These are phyloP conservation scores for Tolypeutes matacus DNA, from an alignment of 2,797 vertebrate species.

Conservation along the genomic window DNA sequence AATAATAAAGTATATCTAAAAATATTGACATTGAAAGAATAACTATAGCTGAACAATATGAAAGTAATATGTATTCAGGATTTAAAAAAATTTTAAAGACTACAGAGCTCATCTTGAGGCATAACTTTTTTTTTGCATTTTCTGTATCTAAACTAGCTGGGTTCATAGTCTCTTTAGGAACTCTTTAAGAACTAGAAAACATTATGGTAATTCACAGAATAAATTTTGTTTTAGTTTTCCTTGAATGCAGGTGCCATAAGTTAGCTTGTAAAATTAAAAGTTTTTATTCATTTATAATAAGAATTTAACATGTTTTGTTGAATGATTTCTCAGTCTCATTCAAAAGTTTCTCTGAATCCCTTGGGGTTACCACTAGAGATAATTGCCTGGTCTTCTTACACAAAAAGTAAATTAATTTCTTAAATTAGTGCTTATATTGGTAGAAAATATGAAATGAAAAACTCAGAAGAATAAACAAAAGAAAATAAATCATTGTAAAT, in stretches of 20 bases:
- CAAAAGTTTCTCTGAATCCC: not conserved
- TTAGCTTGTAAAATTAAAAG: constrained; percentile 3
- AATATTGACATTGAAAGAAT: constrained; percentile 1
- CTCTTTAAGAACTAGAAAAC: not conserved
- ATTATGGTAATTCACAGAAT: not conserved
- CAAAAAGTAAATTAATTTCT: not conserved
- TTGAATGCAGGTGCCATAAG: not conserved
- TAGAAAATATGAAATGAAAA: constrained; percentile 29
- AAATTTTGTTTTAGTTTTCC: constrained; percentile 39
- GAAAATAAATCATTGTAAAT: not conserved
- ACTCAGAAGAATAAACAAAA: not conserved
- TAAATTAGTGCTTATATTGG: not conserved
- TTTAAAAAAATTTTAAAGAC: not conserved
- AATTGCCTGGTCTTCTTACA: not conserved
- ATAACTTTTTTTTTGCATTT: not conserved
- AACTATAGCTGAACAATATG: not conserved
- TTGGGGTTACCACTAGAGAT: not conserved
- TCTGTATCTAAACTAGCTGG: not conserved
- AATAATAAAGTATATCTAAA: not conserved
- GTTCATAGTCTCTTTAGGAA: not conserved
- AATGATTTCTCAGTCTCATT: not conserved
- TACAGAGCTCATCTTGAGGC: not conserved
- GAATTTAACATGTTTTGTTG: constrained; percentile 3
- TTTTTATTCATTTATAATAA: not conserved
- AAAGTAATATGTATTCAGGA: not conserved